These are phyloP conservation scores for Exephanes ischioxanthus DNA, from an alignment of 2,888 invertebrate species.

Conservation along the genomic window DNA sequence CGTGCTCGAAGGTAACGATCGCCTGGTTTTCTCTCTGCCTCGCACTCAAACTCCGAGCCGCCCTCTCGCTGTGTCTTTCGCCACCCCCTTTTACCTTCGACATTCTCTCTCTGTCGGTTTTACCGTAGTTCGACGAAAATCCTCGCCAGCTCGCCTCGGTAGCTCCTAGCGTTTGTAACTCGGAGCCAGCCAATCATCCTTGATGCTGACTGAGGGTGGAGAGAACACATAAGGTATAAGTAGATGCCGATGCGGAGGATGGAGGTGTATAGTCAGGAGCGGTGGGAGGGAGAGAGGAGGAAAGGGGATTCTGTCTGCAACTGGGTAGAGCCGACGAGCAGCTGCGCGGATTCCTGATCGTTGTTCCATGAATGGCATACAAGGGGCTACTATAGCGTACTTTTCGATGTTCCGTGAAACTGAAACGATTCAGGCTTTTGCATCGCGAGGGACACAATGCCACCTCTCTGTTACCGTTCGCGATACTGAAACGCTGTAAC, in stretches of 20 bases:
- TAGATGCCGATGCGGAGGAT: slow-evolving; percentile 38
- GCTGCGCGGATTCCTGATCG: slow-evolving; percentile 64
- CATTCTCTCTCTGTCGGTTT: slow-evolving; percentile 52
- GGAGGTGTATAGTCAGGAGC: slow-evolving; percentile 3
- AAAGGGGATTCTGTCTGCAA: slow-evolving; percentile 54
- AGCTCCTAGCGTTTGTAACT: slow-evolving; percentile 45
- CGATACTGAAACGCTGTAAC: background rate
- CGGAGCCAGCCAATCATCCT: slow-evolving; percentile 59
- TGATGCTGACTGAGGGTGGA: slow-evolving; percentile 54
- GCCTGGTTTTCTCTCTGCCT: slow-evolving; percentile 61
- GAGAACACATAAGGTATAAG: slow-evolving; percentile 54
- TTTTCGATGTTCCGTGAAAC: slow-evolving; percentile 28
- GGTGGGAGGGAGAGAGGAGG: slow-evolving; percentile 3
- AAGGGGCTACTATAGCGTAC: slow-evolving; percentile 24
- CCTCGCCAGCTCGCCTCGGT: slow-evolving; percentile 11
- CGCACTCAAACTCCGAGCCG: slow-evolving; percentile 33
- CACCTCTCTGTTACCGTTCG: background rate
- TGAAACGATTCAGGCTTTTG: slow-evolving; percentile 11
- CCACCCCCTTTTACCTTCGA: slow-evolving; percentile 34
- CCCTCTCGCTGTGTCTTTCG: slow-evolving; percentile 27
- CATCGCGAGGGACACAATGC: slow-evolving; percentile 19
- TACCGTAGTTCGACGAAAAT: slow-evolving; percentile 49
- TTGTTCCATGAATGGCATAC: slow-evolving; percentile 53
- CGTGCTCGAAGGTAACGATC: slow-evolving; percentile 64
- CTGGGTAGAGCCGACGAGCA: slow-evolving; percentile 47